Evolutionary conservation across 2,888 invertebrate genomes (phyloP), one percentile per base, ranked within the genome.

Genomic region (Chrysomela aeneicollis): DNA sequence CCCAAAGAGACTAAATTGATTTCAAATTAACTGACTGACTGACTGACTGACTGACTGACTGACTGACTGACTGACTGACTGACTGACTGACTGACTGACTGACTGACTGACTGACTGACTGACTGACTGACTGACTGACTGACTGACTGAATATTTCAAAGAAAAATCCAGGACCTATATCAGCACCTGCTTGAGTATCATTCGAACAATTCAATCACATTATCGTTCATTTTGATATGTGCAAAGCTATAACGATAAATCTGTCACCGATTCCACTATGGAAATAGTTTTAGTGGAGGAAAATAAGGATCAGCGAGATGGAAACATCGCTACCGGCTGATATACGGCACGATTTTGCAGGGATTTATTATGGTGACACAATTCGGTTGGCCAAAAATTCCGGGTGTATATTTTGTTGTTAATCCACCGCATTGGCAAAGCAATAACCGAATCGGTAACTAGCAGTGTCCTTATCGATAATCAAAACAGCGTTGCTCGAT

Each of bases 391-490:
- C 3, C 42, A 42, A 42, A 42, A 42, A 42, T 42, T 15, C 42
- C 3, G 42, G 42, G 42, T 50, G 50, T 32, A n/a, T n/a, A 19
- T 59, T 50, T 49, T 59, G 47, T 59, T 50, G 49, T 50, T 8
- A 19, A 59, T 47, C 37, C 15, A 51, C 8, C 46, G 46, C 30
- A 21, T 51, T 26, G 47, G 59, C 22, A 59, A 59, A 52, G 50
- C 59, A 59, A 59, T 59, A 59, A 51, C 59, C 17, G 51, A 59
- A 51, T 59, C 51, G 50, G 37, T 51, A 51, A 59, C 59, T 59
- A 51, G 50, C 51, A 35, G 12, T 37, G 59, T 59, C 49, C 59
- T 59, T 59, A 59, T 59, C 59, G 42, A 32, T 32, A 59, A 59
- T 59, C 59, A 42, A 35, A 59, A 42, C 18, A 50, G 22, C 17